Conservation (phyloP, 2,113 vertebrate genomes). For the Prionailurus viverrinus region DNA sequence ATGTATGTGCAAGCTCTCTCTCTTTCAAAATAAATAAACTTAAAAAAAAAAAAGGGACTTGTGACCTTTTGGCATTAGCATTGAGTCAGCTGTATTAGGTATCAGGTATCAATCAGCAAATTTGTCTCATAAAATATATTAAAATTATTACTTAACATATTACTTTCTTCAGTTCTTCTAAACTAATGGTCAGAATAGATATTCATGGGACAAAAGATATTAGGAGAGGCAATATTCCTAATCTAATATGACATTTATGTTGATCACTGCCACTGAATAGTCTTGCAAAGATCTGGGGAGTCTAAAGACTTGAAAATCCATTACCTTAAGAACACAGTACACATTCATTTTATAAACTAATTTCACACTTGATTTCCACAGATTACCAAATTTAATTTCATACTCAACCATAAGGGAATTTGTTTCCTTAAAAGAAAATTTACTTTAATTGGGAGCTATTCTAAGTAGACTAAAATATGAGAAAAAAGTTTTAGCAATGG, state of each 20-base stretch:
- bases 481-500: constrained; percentile 15
- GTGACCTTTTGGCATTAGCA: neutral
- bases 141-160: constrained; percentile 41
- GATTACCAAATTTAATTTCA: constrained; percentile 65
- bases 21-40: no score
- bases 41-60: neutral
- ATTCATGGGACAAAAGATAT: neutral
- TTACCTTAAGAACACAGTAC: constrained; percentile 17
- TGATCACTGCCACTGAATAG: neutral
- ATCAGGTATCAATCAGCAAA: neutral
- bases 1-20: no score
- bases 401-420: constrained; percentile 6
- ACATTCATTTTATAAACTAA: constrained; percentile 60
- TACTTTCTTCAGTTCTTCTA: constrained; percentile 34
- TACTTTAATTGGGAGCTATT: constrained; percentile 24
- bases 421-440: constrained; percentile 59
- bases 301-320: constrained; percentile 51
- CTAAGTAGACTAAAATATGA: neutral
- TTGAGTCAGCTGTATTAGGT: neutral
- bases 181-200: neutral
- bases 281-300: neutral
- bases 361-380: constrained; percentile 65
- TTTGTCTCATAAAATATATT: constrained; percentile 26
- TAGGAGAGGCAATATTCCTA: neutral
- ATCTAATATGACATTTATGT: neutral